phyloP scores from a whole-genome alignment of 2,113 vertebrate species.

The Anhinga anhinga region DNA sequence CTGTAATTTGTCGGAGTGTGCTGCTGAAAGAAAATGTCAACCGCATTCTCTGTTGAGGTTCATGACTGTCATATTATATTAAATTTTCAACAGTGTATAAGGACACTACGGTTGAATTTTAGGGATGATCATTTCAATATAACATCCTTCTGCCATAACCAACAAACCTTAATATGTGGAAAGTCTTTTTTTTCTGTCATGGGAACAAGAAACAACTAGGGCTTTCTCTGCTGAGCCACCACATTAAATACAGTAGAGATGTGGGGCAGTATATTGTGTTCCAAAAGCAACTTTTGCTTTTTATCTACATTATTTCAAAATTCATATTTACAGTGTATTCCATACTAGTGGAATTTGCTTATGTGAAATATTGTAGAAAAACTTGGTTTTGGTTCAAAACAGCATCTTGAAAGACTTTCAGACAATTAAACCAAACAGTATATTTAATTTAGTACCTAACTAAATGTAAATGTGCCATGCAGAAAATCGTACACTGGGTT shows the following conservation, averaged over 20 bases:
- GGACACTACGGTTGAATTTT: neutral
- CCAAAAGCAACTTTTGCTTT: neutral
- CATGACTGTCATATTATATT: conserved; percentile 28
- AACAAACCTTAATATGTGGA: neutral
- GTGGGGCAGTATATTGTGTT: neutral
- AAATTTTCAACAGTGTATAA: conserved; percentile 5
- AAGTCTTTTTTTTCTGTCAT: neutral
- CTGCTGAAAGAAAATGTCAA: conserved; percentile 46
- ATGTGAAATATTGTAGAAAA: neutral
- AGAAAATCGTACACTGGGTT: neutral
- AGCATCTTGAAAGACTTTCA: neutral
- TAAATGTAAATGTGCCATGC: neutral
- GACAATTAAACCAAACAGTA: neutral
- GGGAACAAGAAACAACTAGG: neutral
- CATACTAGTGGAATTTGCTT: neutral
- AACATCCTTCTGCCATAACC: neutral
- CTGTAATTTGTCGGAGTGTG: conserved; percentile 3
- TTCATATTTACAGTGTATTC: neutral
- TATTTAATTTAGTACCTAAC: neutral
- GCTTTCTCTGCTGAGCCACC: neutral
- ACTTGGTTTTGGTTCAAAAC: neutral
- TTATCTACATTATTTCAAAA: neutral
- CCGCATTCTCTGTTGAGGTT: neutral
- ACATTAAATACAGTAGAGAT: neutral
- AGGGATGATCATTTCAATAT: neutral